These are phyloP conservation scores for Gerosis bhagava DNA, from an alignment of 2,888 invertebrate genomes.

Conservation along the genomic window DNA sequence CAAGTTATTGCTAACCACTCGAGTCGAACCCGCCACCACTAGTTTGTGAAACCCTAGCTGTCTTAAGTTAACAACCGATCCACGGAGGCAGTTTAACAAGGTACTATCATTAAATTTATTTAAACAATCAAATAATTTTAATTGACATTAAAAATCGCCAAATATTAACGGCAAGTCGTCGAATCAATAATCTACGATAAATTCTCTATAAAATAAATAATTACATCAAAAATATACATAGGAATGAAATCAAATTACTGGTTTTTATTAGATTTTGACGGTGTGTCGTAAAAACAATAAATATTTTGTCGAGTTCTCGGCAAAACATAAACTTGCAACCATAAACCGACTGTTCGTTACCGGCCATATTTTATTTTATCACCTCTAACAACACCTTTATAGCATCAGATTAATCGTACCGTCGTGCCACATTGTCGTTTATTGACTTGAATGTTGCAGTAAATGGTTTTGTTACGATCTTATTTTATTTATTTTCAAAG, in stretches of 20 bases:
- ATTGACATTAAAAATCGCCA: no score
- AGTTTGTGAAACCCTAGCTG: no score
- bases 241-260: slow-evolving; percentile 29
- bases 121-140: no score
- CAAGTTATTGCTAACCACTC: no score
- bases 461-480: no score
- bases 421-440: slow-evolving; percentile 9
- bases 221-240: slow-evolving; percentile 11
- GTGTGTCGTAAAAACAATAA: slow-evolving; percentile 40
- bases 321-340: slow-evolving; percentile 38
- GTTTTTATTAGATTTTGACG: slow-evolving; percentile 36
- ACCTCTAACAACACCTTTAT: slow-evolving; percentile 23
- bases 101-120: no score
- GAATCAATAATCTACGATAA: no score
- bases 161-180: no score
- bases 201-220: slow-evolving; percentile 2
- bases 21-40: no score
- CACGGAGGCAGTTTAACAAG: no score
- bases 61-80: no score
- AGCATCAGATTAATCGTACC: slow-evolving; percentile 12
- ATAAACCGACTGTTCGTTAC: slow-evolving; percentile 40
- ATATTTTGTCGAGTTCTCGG: slow-evolving; percentile 45
- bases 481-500: no score
- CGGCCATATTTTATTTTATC: slow-evolving; percentile 42
- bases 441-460: background rate